phyloP scores from a whole-genome alignment of 2,113 vertebrate genomes.

The Tautogolabrus adspersus region DNA sequence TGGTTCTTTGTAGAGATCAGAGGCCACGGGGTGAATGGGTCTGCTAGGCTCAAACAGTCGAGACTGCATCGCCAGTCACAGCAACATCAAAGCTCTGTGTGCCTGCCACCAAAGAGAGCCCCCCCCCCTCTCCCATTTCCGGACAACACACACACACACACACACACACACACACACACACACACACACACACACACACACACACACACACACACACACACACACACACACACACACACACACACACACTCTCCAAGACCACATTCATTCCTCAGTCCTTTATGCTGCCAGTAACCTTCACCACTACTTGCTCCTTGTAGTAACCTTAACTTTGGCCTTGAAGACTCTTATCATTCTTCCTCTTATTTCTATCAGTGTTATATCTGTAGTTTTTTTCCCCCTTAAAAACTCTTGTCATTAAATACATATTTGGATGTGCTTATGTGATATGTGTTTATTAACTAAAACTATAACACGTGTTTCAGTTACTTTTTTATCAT shows the following conservation, averaged over 20 bases:
- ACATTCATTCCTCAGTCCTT: background rate
- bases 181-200: conserved; percentile 3
- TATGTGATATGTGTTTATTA: too few relatives aligned
- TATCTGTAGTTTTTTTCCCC: background rate
- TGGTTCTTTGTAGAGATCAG: conserved; percentile 67
- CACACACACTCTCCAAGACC: background rate
- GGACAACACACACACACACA: conserved; percentile 8
- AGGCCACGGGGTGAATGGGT: conserved; percentile 52
- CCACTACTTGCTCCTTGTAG: background rate
- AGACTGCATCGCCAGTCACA: conserved; percentile 43
- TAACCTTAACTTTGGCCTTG: background rate
- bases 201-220: background rate
- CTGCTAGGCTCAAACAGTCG: conserved; percentile 51
- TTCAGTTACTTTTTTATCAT: too few relatives aligned
- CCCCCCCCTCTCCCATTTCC: background rate
- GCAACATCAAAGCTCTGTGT: conserved; percentile 67
- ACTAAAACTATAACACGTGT: too few relatives aligned
- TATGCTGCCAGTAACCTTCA: background rate
- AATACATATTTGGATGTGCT: too few relatives aligned
- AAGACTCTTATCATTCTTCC: background rate
- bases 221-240: conserved; percentile 3
- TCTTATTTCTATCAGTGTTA: background rate
- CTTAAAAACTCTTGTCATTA: too few relatives aligned
- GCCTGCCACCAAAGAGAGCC: conserved; percentile 33
- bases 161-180: too few relatives aligned